These are phyloP conservation scores for Hippopotamus amphibius DNA, from an alignment of 2,113 vertebrate species.

Conservation along the genomic window DNA sequence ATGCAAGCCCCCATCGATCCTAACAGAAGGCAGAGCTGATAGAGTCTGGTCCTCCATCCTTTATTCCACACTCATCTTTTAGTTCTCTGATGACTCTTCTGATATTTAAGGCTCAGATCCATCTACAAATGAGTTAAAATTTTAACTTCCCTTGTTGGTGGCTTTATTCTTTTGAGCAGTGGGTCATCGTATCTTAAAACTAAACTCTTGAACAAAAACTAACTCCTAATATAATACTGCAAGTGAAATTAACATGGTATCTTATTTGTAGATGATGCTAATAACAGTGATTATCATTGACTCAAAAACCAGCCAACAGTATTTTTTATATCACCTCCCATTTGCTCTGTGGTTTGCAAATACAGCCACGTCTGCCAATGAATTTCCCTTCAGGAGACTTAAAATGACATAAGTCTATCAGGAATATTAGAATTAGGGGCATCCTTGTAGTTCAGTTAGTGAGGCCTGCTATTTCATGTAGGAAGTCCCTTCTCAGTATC, in stretches of 20 bases:
- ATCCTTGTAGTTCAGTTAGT: neutral
- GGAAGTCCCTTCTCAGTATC: neutral
- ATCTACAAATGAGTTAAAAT: neutral
- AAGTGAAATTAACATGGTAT: neutral
- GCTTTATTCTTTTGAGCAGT: constrained; percentile 49
- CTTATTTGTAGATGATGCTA: constrained; percentile 26
- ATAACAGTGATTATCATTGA: neutral
- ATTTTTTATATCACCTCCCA: neutral
- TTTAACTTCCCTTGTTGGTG: constrained; percentile 23
- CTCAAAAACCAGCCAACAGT: neutral
- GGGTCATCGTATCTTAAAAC: constrained; percentile 58
- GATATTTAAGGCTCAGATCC: neutral
- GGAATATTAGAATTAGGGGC: neutral
- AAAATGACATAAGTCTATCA: neutral
- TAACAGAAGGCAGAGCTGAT: neutral
- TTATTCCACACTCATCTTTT: neutral
- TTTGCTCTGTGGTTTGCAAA: constrained; percentile 3
- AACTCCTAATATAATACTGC: neutral
- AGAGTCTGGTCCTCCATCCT: neutral
- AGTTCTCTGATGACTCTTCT: neutral
- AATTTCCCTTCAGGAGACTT: neutral
- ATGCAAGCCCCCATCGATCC: fast-evolving
- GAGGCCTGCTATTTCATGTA: neutral
- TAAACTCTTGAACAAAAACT: constrained; percentile 53
- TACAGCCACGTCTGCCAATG: neutral